Evolutionary conservation across 2,888 invertebrate species (phyloP).

Genomic region (Campoplex nolae): DNA sequence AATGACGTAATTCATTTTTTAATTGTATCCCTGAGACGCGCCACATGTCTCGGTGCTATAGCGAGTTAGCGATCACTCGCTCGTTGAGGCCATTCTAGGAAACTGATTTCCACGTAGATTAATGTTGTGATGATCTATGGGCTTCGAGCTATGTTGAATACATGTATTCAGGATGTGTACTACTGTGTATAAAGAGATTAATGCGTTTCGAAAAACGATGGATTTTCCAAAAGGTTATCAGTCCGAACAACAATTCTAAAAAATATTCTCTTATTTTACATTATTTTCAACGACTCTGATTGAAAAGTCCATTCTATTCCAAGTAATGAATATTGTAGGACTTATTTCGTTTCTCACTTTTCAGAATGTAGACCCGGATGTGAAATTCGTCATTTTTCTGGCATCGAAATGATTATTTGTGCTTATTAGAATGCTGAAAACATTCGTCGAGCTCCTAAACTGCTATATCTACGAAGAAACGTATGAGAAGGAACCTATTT

Average conservation of each 20-base stretch:
- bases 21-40: slow-evolving; percentile 58
- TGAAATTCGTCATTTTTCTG: neutral
- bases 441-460: neutral
- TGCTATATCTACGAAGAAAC: neutral
- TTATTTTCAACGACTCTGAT: neutral
- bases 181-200: slow-evolving; percentile 33
- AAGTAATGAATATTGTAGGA: neutral
- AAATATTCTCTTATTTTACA: neutral
- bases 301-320: neutral
- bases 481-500: neutral
- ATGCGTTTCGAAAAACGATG: neutral
- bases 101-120: slow-evolving; percentile 68
- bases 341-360: neutral
- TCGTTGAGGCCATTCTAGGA: slow-evolving; percentile 65
- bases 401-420: neutral
- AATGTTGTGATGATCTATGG: slow-evolving; percentile 60
- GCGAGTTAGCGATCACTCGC: slow-evolving; percentile 44
- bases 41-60: slow-evolving; percentile 8
- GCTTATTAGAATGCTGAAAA: neutral
- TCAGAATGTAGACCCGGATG: slow-evolving; percentile 11
- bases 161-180: slow-evolving; percentile 20
- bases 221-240: slow-evolving; percentile 25
- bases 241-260: slow-evolving; percentile 5
- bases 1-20: slow-evolving; percentile 68
- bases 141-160: slow-evolving; percentile 39